Conservation (phyloP, 1,140 invertebrate genomes). For the Ruditapes philippinarum region DNA sequence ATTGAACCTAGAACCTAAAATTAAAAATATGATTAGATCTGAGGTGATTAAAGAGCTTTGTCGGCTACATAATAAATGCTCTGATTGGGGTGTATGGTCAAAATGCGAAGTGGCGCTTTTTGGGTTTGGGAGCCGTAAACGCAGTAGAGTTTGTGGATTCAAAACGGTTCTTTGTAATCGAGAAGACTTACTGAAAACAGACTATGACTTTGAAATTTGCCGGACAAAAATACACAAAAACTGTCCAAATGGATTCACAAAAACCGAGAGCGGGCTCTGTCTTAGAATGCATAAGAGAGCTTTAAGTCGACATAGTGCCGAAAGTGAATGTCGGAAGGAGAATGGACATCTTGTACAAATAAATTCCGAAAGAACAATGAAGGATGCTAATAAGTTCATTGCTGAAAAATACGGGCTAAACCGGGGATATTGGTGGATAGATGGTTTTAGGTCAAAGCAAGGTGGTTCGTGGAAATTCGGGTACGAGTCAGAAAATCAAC, state of each 20-base stretch:
- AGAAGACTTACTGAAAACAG: no score
- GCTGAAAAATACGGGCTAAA: neutral
- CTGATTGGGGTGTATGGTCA: slow-evolving; percentile 1
- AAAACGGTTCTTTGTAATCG: neutral
- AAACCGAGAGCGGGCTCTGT: neutral
- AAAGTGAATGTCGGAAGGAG: neutral
- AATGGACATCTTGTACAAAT: slow-evolving; percentile 14
- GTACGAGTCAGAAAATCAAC: neutral
- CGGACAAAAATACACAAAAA: neutral
- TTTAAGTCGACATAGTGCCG: neutral
- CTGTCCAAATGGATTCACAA: neutral
- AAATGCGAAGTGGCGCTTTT: neutral
- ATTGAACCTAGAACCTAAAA: neutral
- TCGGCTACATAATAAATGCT: neutral
- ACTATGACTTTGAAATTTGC: neutral
- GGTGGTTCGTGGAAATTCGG: neutral
- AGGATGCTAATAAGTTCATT: neutral
- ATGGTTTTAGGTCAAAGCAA: neutral
- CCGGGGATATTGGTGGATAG: neutral
- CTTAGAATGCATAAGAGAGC: neutral
- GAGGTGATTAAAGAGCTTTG: neutral
- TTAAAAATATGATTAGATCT: neutral
- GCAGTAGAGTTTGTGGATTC: neutral
- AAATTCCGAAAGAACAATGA: neutral
- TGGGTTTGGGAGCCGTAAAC: neutral